A percentile compares a stretch with the other conserved stretches of the same genome.
phyloP scores from a whole-genome alignment of 2,888 invertebrate species.

The Mimas tiliae region DNA sequence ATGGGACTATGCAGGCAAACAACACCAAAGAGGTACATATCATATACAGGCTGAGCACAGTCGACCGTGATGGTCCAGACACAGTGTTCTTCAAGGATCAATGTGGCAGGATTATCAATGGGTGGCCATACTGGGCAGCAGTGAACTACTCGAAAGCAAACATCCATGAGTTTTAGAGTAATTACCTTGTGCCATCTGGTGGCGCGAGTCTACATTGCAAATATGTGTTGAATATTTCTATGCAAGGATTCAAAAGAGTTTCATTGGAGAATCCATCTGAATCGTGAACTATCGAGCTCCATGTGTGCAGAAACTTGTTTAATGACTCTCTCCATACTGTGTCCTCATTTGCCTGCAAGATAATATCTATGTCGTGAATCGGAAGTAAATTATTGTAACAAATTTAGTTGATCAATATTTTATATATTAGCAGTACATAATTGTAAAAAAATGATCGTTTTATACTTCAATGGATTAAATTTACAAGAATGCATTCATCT shows the following conservation, averaged over 20 bases:
- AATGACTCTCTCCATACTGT: constrained; percentile 77
- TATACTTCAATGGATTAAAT: not conserved
- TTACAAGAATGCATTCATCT: not conserved
- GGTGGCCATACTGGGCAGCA: too few species aligned
- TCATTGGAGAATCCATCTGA: constrained; percentile 68
- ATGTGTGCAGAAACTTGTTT: constrained; percentile 78
- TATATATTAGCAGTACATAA: too few species aligned
- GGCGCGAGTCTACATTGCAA: constrained; percentile 91
- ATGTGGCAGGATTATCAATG: too few species aligned
- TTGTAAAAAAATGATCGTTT: not conserved
- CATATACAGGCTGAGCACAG: too few species aligned
- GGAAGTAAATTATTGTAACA: not conserved
- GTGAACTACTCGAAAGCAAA: too few species aligned
- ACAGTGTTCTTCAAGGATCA: too few species aligned
- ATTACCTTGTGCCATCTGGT: constrained; percentile 88
- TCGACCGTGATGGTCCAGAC: too few species aligned
- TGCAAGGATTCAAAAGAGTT: constrained; percentile 69
- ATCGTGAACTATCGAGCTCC: constrained; percentile 76
- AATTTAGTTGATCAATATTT: not conserved
- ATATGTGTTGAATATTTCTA: constrained; percentile 91
- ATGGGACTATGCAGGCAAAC: too few species aligned
- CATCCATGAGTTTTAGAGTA: constrained; percentile 1
- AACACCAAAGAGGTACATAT: too few species aligned
- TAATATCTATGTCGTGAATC: constrained; percentile 22
- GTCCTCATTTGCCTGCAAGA: constrained; percentile 68